Conservation (phyloP, 2,888 invertebrate species). For the Oscheius sp. region DNA sequence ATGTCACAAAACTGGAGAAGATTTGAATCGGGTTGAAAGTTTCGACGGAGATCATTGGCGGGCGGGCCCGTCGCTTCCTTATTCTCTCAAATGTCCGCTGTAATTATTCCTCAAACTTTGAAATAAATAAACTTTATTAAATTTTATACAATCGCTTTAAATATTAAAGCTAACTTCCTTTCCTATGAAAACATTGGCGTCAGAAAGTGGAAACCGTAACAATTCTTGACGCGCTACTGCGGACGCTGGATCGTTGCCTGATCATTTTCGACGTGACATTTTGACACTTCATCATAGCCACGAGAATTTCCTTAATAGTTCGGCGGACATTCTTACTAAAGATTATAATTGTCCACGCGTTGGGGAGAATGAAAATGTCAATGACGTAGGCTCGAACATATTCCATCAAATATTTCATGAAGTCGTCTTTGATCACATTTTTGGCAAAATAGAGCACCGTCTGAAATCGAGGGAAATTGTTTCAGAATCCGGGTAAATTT, state of each 20-base stretch:
- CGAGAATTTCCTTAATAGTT: constrained; percentile 1
- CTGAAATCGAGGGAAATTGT: neutral
- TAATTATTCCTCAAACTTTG: too few species aligned
- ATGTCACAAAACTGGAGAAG: too few species aligned
- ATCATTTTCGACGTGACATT: neutral
- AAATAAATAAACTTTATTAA: too few species aligned
- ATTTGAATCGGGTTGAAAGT: too few species aligned
- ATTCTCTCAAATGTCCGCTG: too few species aligned
- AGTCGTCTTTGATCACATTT: constrained; percentile 4
- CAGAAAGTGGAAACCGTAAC: too few species aligned
- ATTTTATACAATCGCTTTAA: neutral
- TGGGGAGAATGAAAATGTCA: constrained; percentile 25
- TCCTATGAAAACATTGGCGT: neutral
- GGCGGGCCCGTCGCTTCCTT: too few species aligned
- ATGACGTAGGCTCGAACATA: constrained; percentile 13
- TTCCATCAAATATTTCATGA: neutral
- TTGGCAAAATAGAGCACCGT: constrained; percentile 8
- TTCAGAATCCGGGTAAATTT: too few species aligned
- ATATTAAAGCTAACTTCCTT: neutral
- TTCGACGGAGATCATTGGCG: too few species aligned
- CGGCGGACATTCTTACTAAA: constrained; percentile 9
- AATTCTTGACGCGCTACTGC: too few species aligned
- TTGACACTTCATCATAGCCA: neutral
- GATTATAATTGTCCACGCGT: constrained; percentile 25
- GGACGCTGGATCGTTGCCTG: neutral